These are phyloP conservation scores for Marasmarcha lunaedactyla DNA, from an alignment of 2,888 invertebrate species.

Conservation along the genomic window DNA sequence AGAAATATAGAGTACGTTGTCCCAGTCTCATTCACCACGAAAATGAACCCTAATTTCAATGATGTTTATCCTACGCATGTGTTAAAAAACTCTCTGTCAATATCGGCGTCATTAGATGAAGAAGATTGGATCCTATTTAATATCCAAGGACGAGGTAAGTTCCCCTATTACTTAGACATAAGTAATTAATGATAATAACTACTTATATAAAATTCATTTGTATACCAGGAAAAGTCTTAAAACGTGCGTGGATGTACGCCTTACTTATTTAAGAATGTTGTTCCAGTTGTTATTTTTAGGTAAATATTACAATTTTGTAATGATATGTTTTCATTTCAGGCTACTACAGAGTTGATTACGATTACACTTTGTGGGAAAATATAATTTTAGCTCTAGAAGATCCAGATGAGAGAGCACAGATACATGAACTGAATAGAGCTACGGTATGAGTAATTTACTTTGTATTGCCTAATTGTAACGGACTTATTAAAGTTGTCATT, in stretches of 20 bases:
- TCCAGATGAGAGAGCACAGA: constrained; percentile 64
- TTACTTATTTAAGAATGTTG: no score
- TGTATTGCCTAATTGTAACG: background rate
- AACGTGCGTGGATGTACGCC: no score
- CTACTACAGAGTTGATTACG: constrained; percentile 79
- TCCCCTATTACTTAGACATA: no score
- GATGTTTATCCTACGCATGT: constrained; percentile 31
- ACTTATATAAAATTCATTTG: no score
- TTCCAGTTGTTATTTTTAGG: no score
- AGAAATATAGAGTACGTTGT: constrained; percentile 23
- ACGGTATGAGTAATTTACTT: constrained; percentile 29
- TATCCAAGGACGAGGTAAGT: constrained; percentile 51
- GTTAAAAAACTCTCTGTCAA: constrained; percentile 21
- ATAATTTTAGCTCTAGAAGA: constrained; percentile 67
- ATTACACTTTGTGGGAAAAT: constrained; percentile 72
- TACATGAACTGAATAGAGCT: constrained; percentile 79
- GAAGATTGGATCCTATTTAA: constrained; percentile 52
- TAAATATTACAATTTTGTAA: no score
- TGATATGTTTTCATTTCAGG: constrained; percentile 28
- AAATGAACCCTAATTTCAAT: constrained; percentile 37
- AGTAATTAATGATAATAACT: no score
- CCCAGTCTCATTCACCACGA: constrained; percentile 63
- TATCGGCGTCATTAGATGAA: constrained; percentile 27
- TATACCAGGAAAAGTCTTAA: no score
- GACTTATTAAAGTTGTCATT: background rate